Evolutionary conservation across 1,140 invertebrate species (phyloP).

Genomic region (Ips nitidus): DNA sequence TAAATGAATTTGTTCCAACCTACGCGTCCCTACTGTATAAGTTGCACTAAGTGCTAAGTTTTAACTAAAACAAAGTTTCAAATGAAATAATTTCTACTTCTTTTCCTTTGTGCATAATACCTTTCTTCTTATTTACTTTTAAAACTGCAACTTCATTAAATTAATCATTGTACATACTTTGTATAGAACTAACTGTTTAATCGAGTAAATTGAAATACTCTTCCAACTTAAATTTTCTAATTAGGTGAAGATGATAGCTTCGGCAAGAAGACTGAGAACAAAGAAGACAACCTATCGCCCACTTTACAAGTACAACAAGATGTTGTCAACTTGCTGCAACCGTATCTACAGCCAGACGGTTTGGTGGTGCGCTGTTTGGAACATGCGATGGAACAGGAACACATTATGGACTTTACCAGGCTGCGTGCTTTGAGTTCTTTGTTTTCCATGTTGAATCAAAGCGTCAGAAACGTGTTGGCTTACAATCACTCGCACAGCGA

Average conservation of each 20-base stretch:
- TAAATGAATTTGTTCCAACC: too few species aligned
- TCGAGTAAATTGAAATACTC: too few species aligned
- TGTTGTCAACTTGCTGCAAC: slow-evolving; percentile 80
- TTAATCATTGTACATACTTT: too few species aligned
- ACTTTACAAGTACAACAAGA: slow-evolving; percentile 86
- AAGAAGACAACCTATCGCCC: slow-evolving; percentile 79
- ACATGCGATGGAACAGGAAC: slow-evolving; percentile 88
- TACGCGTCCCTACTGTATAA: too few species aligned
- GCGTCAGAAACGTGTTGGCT: slow-evolving; percentile 83
- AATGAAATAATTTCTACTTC: too few species aligned
- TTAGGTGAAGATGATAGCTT: slow-evolving; percentile 74
- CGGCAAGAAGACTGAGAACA: slow-evolving; percentile 61
- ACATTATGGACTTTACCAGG: slow-evolving; percentile 99
- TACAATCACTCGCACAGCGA: slow-evolving; percentile 94
- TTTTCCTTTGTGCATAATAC: too few species aligned
- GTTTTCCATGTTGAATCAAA: slow-evolving; percentile 98
- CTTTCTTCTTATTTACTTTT: too few species aligned
- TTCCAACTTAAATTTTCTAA: too few species aligned
- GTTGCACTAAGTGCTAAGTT: too few species aligned
- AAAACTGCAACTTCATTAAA: too few species aligned
- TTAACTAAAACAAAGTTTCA: too few species aligned
- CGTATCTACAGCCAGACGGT: slow-evolving; percentile 88
- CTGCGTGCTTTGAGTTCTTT: slow-evolving; percentile 91
- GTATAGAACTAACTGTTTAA: too few species aligned
- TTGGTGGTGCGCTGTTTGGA: slow-evolving; percentile 90